Conservation (phyloP, 2,797 vertebrate genomes). For the Chromis chromis region DNA sequence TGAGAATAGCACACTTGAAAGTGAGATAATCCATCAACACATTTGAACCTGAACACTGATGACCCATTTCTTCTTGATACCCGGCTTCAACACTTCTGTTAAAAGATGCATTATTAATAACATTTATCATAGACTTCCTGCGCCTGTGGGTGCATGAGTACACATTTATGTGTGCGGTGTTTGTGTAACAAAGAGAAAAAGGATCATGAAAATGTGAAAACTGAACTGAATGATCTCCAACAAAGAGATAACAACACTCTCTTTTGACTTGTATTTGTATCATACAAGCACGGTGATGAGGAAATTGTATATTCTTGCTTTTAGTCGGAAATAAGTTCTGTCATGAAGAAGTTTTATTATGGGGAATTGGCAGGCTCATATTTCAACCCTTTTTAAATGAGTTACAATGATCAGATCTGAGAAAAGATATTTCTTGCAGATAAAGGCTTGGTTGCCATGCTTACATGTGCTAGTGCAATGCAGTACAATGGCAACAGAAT, state of each 20-base stretch:
- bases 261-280: slow-evolving; percentile 7
- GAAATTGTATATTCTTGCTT: background rate
- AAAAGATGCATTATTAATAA: slow-evolving; percentile 66
- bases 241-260: slow-evolving; percentile 12
- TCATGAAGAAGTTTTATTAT: background rate
- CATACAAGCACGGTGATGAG: background rate
- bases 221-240: slow-evolving; percentile 4
- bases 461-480: slow-evolving; percentile 24
- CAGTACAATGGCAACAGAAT: slow-evolving; percentile 12
- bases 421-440: slow-evolving; percentile 14
- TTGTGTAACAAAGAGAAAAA: slow-evolving; percentile 16
- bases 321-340: no score
- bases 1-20: slow-evolving; percentile 62
- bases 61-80: slow-evolving; percentile 62
- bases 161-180: background rate
- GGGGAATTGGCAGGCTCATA: background rate
- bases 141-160: slow-evolving; percentile 3
- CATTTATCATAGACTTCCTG: slow-evolving; percentile 48
- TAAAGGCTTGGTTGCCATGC: slow-evolving; percentile 17
- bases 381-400: slow-evolving; percentile 12
- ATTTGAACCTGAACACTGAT: slow-evolving; percentile 60
- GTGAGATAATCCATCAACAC: slow-evolving; percentile 68
- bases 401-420: background rate
- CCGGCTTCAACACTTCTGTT: slow-evolving; percentile 55
- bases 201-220: background rate